Evolutionary conservation across 2,888 invertebrate species (phyloP).

Genomic region (Trachelus troglodyta): DNA sequence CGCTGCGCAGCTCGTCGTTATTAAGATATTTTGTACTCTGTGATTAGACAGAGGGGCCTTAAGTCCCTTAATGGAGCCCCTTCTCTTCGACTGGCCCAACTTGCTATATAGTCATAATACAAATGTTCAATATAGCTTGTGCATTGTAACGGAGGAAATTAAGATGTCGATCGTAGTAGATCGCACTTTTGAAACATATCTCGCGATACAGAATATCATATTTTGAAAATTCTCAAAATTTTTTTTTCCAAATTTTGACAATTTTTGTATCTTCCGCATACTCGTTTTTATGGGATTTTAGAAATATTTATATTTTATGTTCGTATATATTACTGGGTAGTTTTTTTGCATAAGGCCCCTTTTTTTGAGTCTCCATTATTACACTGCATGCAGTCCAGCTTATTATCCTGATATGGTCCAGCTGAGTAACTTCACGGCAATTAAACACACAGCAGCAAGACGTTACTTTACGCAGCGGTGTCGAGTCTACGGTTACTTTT

Average conservation of each 20-base stretch:
- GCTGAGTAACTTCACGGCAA: neutral
- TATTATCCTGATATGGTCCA: neutral
- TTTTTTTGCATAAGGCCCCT: neutral
- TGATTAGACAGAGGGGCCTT: neutral
- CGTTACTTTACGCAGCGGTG: neutral
- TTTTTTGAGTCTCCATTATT: neutral
- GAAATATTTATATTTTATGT: neutral
- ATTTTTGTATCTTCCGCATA: too few relatives aligned
- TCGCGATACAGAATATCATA: neutral
- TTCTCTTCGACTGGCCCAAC: neutral
- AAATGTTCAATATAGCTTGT: neutral
- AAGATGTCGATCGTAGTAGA: neutral
- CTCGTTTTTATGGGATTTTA: too few relatives aligned
- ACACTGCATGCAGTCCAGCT: neutral
- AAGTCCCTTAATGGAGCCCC: neutral
- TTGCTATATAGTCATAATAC: neutral
- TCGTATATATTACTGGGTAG: too few relatives aligned
- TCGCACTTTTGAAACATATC: neutral
- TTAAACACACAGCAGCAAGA: neutral
- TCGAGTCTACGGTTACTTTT: neutral
- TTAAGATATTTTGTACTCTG: slow-evolving; percentile 5
- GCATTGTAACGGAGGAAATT: neutral
- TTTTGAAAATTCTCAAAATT: too few relatives aligned
- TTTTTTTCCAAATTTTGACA: too few relatives aligned
- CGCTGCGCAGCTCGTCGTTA: neutral